A percentile compares a stretch with the other conserved stretches of the same genome.
Evolutionary conservation across 2,888 invertebrate species (phyloP).

Genomic region (Scaptomyza caliginosa): DNA sequence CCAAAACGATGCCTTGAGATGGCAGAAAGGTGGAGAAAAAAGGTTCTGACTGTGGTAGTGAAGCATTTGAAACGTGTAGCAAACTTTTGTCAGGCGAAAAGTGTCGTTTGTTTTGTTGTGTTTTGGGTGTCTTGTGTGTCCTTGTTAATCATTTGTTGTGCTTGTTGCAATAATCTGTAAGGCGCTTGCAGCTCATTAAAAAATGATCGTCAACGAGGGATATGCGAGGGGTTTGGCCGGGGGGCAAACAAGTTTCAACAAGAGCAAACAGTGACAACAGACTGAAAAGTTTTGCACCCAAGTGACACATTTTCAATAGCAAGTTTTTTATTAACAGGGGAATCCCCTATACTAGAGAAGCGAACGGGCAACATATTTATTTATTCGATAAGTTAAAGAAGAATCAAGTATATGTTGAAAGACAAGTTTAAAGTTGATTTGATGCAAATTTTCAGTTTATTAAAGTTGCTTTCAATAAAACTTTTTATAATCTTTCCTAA

Average conservation of each 20-base stretch:
- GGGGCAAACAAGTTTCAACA: constrained; percentile 36
- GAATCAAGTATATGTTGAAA: constrained; percentile 14
- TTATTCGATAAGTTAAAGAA: constrained; percentile 23
- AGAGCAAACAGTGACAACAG: constrained; percentile 28
- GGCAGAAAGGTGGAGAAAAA: too few relatives aligned
- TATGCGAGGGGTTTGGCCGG: background rate
- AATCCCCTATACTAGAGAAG: background rate
- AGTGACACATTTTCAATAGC: constrained; percentile 69
- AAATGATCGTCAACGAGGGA: constrained; percentile 60
- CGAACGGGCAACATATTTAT: constrained; percentile 5
- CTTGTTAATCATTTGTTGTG: constrained; percentile 72
- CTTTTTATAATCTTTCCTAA: background rate
- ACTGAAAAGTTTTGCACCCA: constrained; percentile 51
- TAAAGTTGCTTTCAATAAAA: background rate
- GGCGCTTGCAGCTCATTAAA: constrained; percentile 52
- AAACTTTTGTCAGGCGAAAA: constrained; percentile 36
- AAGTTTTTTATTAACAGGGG: constrained; percentile 35
- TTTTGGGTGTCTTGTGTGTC: constrained; percentile 40
- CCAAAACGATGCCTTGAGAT: background rate
- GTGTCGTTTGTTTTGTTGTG: constrained; percentile 30
- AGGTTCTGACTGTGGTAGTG: too few relatives aligned
- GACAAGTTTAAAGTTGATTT: background rate
- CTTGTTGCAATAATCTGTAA: constrained; percentile 63
- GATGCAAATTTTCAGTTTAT: background rate
- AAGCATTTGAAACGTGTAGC: constrained; percentile 14